Conservation (phyloP, 92 coral and sea anemone species). For the Porites lobata region DNA sequence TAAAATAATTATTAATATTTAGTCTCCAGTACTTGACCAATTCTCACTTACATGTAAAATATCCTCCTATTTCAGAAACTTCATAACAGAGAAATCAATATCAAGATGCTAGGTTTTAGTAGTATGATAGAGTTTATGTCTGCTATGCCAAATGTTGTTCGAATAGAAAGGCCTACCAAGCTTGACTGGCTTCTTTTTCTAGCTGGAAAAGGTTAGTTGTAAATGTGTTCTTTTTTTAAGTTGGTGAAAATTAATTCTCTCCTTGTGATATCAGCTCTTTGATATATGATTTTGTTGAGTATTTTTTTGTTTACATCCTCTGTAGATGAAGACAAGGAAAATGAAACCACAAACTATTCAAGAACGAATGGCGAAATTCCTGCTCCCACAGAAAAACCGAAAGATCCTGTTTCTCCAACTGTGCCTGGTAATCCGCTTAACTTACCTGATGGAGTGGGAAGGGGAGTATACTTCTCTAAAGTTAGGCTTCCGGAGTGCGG, state of each 20-base stretch:
- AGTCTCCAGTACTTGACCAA: too few species aligned
- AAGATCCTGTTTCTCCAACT: slow-evolving; percentile 3
- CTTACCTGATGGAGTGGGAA: slow-evolving; percentile 87
- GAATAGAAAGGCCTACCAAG: slow-evolving; percentile 91
- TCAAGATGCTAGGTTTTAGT: slow-evolving; percentile 81
- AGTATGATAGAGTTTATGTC: slow-evolving; percentile 92
- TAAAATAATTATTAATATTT: too few species aligned
- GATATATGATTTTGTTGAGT: neutral
- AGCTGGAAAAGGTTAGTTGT: slow-evolving; percentile 20
- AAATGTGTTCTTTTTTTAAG: too few species aligned
- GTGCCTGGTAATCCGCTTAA: slow-evolving; percentile 56
- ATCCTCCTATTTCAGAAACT: slow-evolving; percentile 64
- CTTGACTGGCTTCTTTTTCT: slow-evolving; percentile 93
- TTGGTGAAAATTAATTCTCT: neutral
- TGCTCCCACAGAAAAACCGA: slow-evolving; percentile 16
- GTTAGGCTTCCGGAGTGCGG: slow-evolving; percentile 78
- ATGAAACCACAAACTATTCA: neutral
- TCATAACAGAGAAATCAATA: slow-evolving; percentile 76
- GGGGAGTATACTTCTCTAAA: slow-evolving; percentile 81
- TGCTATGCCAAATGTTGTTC: slow-evolving; percentile 92
- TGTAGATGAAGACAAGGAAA: neutral
- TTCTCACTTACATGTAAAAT: too few species aligned
- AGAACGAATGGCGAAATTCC: slow-evolving; percentile 22
- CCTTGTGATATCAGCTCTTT: neutral
- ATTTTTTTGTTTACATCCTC: neutral